Base-by-base conservation (phyloP, 2,888 invertebrate genomes). In the Diarsia rubi region DNA sequence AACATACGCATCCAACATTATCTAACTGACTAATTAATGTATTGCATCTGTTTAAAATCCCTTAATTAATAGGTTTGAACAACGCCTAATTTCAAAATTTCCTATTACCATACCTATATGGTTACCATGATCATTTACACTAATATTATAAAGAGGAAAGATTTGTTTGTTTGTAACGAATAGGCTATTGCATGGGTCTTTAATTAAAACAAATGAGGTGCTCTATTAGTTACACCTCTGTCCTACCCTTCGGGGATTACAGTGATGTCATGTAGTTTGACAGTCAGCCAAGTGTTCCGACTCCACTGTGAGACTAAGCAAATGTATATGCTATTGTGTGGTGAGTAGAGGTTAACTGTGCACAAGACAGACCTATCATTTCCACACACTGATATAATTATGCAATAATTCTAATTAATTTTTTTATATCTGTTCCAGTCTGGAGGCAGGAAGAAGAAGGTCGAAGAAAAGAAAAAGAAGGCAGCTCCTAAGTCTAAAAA, bases 391-490 rank as follows among this genome's bases (percentile, higher is more conserved):
- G 14, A 57, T 27, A 27, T 27, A 27, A 16, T 27, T 57, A 27
- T 27, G 16, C 16, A 27, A 57, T 12, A 52, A 16, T 6, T 9
- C 9, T 54, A 66, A 70, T 9, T n/a, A 66, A 57, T 21, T 2
- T 69, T 8, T 45, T 12, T 27, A 16, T 72, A 64, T 76, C 8
- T 63, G 16, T 85, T 83, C 0, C 44, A 85, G 86, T 74, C 77
- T 37, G 69, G 65, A 12, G 69, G 65, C 12, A 86, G 73, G 67
- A 82, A 75, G 66, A 86, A 96, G 91, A 90, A 97, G 97, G 98
- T 86, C 97, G 98, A 97, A 97, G 96, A 97, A 91, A 97, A 97
- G 84, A 97, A 97, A 89, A 92, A 92, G 76, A 91, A 97, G 87
- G 84, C 90, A 0, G 84, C 90, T 2, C 84, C 91, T n/a, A 94